Conservation (phyloP, 2,797 vertebrate species). For the Distichodus sexfasciatus region DNA sequence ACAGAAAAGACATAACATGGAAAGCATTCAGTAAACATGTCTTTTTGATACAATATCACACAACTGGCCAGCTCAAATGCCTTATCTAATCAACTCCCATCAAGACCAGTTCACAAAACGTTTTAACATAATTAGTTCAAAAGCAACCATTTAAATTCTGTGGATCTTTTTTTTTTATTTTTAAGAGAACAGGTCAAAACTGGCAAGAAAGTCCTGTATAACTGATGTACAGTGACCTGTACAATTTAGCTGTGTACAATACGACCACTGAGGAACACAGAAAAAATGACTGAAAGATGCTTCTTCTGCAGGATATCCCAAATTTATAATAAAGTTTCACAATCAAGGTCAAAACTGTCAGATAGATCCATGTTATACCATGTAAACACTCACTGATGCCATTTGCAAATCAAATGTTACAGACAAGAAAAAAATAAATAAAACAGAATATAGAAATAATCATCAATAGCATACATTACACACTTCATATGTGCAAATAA, state of each 20-base stretch:
- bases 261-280: too few relatives aligned
- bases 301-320: not conserved
- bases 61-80: too few relatives aligned
- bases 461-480: not conserved
- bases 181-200: too few relatives aligned
- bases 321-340: not conserved
- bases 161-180: too few relatives aligned
- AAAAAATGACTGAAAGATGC: too few relatives aligned
- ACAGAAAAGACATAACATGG: not conserved
- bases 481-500: constrained; percentile 38
- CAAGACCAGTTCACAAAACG: not conserved
- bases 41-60: not conserved
- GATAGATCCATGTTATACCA: not conserved
- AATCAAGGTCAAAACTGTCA: not conserved
- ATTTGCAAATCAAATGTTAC: not conserved
- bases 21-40: not conserved
- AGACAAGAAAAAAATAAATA: constrained; percentile 1
- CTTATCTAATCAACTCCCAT: not conserved
- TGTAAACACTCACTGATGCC: not conserved
- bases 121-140: too few relatives aligned
- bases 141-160: too few relatives aligned
- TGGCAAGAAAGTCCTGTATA: too few relatives aligned
- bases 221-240: too few relatives aligned
- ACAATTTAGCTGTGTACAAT: too few relatives aligned
- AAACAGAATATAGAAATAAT: constrained; percentile 4